These are phyloP conservation scores for Sycophila sp. DNA, from an alignment of 1,140 invertebrate genomes.

Conservation along the genomic window DNA sequence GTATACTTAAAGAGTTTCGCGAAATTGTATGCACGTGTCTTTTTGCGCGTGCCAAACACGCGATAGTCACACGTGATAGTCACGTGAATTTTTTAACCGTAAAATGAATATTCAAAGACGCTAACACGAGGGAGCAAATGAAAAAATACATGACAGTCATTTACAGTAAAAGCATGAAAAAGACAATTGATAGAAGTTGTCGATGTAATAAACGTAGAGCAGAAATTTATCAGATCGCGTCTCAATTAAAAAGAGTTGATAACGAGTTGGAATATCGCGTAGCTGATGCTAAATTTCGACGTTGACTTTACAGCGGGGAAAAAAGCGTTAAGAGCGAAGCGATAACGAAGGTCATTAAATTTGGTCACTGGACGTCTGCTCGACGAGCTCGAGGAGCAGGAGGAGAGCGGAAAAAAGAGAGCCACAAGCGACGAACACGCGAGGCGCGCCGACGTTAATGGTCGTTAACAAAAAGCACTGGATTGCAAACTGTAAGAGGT, in stretches of 20 bases:
- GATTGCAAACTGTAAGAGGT: conserved; percentile 14
- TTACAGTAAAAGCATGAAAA: too few relatives aligned
- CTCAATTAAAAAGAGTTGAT: conserved; percentile 13
- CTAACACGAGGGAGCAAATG: too few relatives aligned
- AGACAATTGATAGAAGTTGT: too few relatives aligned
- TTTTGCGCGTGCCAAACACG: too few relatives aligned
- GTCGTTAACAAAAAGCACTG: conserved; percentile 29
- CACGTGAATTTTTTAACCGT: too few relatives aligned
- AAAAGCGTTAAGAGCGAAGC: neutral
- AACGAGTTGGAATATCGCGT: neutral
- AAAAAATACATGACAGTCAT: too few relatives aligned
- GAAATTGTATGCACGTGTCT: too few relatives aligned
- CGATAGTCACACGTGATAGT: too few relatives aligned
- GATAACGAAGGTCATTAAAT: conserved; percentile 41
- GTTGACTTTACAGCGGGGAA: neutral
- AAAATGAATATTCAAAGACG: too few relatives aligned
- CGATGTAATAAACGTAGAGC: too few relatives aligned
- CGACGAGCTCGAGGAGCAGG: conserved; percentile 21
- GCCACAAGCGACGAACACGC: conserved; percentile 2
- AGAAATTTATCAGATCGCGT: too few relatives aligned
- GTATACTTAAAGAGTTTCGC: too few relatives aligned
- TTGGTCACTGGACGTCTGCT: conserved; percentile 23
- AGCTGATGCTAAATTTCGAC: neutral
- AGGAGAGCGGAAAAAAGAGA: neutral
- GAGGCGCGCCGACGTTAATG: conserved; percentile 21